phyloP scores from a whole-genome alignment of 2,888 invertebrate species.

The Polietes domitor region DNA sequence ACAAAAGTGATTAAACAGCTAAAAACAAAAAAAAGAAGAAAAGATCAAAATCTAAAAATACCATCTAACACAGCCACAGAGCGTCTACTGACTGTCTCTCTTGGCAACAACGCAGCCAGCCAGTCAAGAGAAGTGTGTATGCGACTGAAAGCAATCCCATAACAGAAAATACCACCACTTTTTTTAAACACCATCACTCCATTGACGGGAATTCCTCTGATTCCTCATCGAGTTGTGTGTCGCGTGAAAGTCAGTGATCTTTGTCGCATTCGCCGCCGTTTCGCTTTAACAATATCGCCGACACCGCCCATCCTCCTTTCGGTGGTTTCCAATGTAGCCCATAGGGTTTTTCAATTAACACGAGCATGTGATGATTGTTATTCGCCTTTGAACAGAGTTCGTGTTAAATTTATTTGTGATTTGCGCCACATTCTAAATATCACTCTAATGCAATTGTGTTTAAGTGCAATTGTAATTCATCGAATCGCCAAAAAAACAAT shows the following conservation, averaged over 20 bases:
- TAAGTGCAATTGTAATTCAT: background rate
- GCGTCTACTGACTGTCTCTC: background rate
- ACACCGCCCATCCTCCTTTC: constrained; percentile 46
- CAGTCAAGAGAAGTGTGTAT: too few species aligned
- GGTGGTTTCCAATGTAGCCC: constrained; percentile 78
- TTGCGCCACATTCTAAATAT: background rate
- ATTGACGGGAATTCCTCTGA: constrained; percentile 7
- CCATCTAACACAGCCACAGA: background rate
- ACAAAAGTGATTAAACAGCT: background rate
- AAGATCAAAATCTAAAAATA: constrained; percentile 12
- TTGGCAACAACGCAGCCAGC: constrained; percentile 17
- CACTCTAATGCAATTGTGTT: background rate
- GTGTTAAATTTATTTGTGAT: constrained; percentile 72
- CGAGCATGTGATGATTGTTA: constrained; percentile 70
- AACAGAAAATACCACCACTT: background rate
- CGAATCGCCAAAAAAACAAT: constrained; percentile 5
- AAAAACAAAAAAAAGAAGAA: constrained; percentile 9
- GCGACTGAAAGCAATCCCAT: background rate
- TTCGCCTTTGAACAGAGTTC: constrained; percentile 65
- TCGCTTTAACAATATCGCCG: constrained; percentile 1
- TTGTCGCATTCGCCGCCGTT: constrained; percentile 6
- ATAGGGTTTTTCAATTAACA: constrained; percentile 74
- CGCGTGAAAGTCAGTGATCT: constrained; percentile 20
- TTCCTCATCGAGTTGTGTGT: background rate
- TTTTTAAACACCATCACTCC: background rate